phyloP scores from a whole-genome alignment of 2,797 vertebrate species.

The Propithecus deckenii region DNA sequence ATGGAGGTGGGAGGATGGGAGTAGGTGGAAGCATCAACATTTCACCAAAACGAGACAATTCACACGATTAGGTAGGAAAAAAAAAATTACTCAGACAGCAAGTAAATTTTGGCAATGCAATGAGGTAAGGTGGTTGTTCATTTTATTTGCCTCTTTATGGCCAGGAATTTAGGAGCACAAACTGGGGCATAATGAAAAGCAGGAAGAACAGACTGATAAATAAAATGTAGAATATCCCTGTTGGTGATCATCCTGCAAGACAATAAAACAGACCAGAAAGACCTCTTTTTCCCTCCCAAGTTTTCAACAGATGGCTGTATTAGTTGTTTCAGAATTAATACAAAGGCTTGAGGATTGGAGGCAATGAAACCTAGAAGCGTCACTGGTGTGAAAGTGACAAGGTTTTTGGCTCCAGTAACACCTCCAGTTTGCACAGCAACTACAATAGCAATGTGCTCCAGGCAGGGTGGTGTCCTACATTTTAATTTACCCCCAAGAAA shows the following conservation, averaged over 20 bases:
- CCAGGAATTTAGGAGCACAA: neutral
- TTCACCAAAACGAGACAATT: constrained; percentile 30
- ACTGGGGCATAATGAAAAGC: neutral
- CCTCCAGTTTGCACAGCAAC: neutral
- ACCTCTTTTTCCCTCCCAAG: too few relatives aligned
- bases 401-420: neutral
- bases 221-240: neutral
- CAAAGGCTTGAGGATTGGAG: neutral
- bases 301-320: neutral
- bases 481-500: constrained; percentile 39
- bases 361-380: neutral
- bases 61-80: neutral
- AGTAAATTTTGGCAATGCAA: neutral
- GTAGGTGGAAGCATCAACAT: neutral
- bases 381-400: neutral
- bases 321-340: neutral
- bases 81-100: neutral
- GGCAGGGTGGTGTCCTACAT: constrained; percentile 57
- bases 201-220: neutral
- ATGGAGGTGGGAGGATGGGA: neutral
- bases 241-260: neutral
- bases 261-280: neutral
- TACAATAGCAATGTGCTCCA: neutral
- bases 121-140: neutral
- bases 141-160: neutral